Evolutionary conservation across 2,888 invertebrate species (phyloP), one percentile per base, ranked within the genome.

Genomic region (Athetis lepigone): DNA sequence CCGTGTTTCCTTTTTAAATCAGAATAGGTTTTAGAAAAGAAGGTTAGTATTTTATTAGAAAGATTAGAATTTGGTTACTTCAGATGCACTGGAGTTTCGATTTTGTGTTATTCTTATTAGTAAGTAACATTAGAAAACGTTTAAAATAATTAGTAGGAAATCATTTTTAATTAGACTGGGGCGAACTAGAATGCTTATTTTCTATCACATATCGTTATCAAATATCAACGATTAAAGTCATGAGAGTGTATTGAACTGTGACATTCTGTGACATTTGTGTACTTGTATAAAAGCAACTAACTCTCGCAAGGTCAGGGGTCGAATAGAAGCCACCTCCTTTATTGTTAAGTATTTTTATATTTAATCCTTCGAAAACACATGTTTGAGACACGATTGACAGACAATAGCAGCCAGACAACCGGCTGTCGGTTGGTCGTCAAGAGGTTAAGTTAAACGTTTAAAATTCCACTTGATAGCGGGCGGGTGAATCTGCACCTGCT

Each of bases 301-400:
- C 13, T 11, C 33, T 13, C 33, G 49, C 49, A 61, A 75, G 56
- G 62, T 66, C 45, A 63, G 72, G 72, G 25, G 61, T 70, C 21
- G 25, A 84, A 82, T 82, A 85, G 80, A 81, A 67, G n/a, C 33
- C 33, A 33, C 33, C 13, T 33, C 11, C 11, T 33, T 13, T 33
- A 33, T 4, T 13, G 33, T 33, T 33, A 33, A 13, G 13, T 19
- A 37, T 29, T 37, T 37, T 43, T 23, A 18, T 39, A 16, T 27
- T 29, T 11, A 40, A 25, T 47, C 21, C 16, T 19, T 47, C 19
- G 2, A 19, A 40, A 8, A 33, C 18, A 25, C 4, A 4, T 9
- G 13, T 29, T n/a, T 37, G n/a, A n/a, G n/a, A n/a, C n/a, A n/a
- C n/a, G n/a, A n/a, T n/a, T n/a, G n/a, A n/a, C n/a, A n/a, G n/a